These are phyloP conservation scores for Bombus sibiricus DNA, from an alignment of 1,140 invertebrate genomes.

Conservation along the genomic window DNA sequence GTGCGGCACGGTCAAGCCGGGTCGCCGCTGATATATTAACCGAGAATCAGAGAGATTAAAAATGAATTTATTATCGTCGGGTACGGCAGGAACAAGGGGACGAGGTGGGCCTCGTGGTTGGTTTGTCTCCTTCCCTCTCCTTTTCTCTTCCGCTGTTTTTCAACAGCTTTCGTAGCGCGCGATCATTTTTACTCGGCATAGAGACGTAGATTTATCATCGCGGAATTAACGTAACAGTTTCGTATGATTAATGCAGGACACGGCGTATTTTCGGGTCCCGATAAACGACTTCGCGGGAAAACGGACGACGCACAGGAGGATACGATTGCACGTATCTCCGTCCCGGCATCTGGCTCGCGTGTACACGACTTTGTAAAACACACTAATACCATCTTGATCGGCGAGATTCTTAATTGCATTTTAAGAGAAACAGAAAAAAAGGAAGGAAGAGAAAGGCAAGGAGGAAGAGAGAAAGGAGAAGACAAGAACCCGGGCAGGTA, in stretches of 20 bases:
- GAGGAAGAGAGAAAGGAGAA: conserved; percentile 2
- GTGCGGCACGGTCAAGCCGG: conserved; percentile 46
- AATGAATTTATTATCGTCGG: conserved; percentile 52
- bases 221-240: conserved; percentile 38
- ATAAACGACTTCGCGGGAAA: conserved; percentile 23
- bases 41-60: conserved; percentile 51
- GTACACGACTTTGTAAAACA: conserved; percentile 22
- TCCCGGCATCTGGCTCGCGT: conserved; percentile 22
- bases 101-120: too few species aligned
- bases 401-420: conserved; percentile 31
- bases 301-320: background rate
- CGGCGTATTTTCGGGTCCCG: background rate
- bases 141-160: too few species aligned
- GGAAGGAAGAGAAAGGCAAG: too few species aligned
- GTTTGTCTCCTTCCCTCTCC: background rate
- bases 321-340: background rate
- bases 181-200: conserved; percentile 24
- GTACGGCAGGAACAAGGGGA: background rate
- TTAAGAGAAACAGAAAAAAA: conserved; percentile 22
- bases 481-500: background rate
- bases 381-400: conserved; percentile 24
- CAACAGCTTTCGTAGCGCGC: background rate
- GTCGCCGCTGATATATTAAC: conserved; percentile 59
- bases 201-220: conserved; percentile 29
- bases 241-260: conserved; percentile 35